phyloP scores from a whole-genome alignment of 2,888 invertebrate genomes.

The Eueremaeus valkanovi region DNA sequence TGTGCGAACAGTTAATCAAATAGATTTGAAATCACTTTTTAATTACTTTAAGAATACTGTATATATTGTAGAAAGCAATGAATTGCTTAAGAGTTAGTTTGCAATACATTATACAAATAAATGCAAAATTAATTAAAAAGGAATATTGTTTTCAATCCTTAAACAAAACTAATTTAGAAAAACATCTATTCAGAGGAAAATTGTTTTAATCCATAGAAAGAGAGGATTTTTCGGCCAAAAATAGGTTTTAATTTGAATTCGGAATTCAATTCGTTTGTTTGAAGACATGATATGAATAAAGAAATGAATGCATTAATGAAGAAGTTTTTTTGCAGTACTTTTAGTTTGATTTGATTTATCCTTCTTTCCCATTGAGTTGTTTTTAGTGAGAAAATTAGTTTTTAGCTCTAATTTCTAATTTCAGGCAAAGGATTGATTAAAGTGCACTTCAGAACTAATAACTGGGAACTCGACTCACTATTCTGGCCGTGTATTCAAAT shows the following conservation, averaged over 20 bases:
- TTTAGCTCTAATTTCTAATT: too few species aligned
- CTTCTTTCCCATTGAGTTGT: background rate
- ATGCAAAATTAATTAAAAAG: slow-evolving; percentile 7
- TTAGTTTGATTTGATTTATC: background rate
- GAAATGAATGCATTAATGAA: background rate
- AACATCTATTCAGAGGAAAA: too few species aligned
- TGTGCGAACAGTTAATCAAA: too few species aligned
- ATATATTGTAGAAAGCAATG: too few species aligned
- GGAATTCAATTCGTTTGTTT: background rate
- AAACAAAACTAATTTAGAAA: too few species aligned
- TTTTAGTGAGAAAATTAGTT: background rate
- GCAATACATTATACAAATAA: too few species aligned
- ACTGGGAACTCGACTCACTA: background rate
- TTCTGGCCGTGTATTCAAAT: background rate
- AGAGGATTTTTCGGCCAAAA: too few species aligned
- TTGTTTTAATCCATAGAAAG: too few species aligned
- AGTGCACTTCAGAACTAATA: background rate
- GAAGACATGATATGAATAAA: background rate
- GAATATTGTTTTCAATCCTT: background rate
- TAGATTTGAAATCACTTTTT: too few species aligned
- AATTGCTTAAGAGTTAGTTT: too few species aligned
- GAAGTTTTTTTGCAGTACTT: background rate
- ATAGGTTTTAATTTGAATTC: too few species aligned
- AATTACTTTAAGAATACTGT: too few species aligned
- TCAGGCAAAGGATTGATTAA: background rate